Base-by-base conservation (phyloP, 2,113 vertebrate species). In the Tenebrosternarchus preto region DNA sequence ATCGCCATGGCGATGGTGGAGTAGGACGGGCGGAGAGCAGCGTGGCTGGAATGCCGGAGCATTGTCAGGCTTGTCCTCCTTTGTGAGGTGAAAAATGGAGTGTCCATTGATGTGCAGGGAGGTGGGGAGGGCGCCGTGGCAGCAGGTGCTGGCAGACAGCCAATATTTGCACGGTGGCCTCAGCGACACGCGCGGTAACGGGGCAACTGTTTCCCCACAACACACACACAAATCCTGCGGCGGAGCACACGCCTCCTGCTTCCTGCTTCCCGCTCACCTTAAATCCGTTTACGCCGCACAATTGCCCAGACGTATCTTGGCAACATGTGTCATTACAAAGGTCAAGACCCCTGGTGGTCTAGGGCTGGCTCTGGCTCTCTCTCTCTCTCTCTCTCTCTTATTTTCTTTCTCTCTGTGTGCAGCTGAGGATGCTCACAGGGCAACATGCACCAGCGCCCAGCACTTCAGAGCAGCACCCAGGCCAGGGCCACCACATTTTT, bases 121-220 rank as follows among this genome's bases (percentile, higher is more conserved):
- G 89, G 86, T 46, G 85, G 86, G 72, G 84, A 33, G 59, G 82
- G 69, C 79, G 85, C 86, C 88, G 87, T 83, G 91, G 90, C 84
- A 93, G 92, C 93, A 96, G 93, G 93, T 95, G 94, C 90, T 90
- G 59, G 69, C 0, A 0, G 91, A 89, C 73, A 73, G 82, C 82
- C 86, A 91, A 91, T 93, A 90, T 92, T 93, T 91, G 89, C 92
- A 90, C 91, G 92, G 89, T 64, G 82, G 89, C 85, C 89, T 91
- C 88, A 76, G 88, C 78, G 72, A 92, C 43, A 88, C 89, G 94
- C 90, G 88, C 79, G 80, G 77, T 78, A 85, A 87, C 68, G 83
- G 86, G 88, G 87, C 16, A 84, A 87, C 82, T 61, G 87, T 89
- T 83, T 86, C 79, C 29, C 53, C 29, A 86, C 53, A 12, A 73